These are phyloP conservation scores for Tichodroma muraria DNA, from an alignment of 2,113 vertebrate species.

Conservation along the genomic window DNA sequence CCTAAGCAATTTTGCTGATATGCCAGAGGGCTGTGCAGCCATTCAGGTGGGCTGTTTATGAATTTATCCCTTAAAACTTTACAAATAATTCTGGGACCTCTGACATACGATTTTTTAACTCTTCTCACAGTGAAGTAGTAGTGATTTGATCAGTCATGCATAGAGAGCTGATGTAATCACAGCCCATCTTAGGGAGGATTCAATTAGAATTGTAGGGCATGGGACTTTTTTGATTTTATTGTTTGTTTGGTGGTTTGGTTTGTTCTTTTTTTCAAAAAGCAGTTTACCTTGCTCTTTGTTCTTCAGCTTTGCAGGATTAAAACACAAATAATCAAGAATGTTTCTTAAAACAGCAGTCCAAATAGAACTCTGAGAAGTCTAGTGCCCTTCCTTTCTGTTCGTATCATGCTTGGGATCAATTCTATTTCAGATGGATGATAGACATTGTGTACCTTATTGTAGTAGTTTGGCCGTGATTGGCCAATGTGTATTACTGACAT, in stretches of 20 bases:
- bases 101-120: background rate
- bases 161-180: background rate
- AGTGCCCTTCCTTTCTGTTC: background rate
- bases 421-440: background rate
- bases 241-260: background rate
- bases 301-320: background rate
- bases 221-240: background rate
- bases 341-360: background rate
- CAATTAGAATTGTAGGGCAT: background rate
- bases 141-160: background rate
- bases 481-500: too few species aligned
- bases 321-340: background rate
- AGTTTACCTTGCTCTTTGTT: background rate
- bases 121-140: background rate
- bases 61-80: background rate
- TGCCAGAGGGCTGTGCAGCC: background rate
- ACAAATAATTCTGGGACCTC: background rate
- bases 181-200: background rate
- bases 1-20: background rate
- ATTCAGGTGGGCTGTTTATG: background rate
- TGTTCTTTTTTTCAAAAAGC: background rate
- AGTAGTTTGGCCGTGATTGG: too few species aligned
- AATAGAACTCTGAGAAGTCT: background rate
- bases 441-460: background rate
- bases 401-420: background rate